Conservation (phyloP, 2,113 vertebrate species). For the Syngnathoides biaculeatus region DNA sequence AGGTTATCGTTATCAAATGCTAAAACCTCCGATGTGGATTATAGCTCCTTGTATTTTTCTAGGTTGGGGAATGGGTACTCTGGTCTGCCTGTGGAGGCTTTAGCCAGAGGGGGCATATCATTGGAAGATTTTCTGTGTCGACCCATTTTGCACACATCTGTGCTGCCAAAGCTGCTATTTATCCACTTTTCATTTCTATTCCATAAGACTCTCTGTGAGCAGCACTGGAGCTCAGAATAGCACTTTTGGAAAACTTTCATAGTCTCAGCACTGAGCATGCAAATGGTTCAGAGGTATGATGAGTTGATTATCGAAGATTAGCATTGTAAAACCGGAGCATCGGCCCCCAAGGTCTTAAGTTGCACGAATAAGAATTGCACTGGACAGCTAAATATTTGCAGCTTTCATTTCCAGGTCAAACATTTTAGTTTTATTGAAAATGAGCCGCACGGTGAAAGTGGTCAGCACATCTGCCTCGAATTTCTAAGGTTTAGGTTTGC, state of each 20-base stretch:
- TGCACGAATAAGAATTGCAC: constrained; percentile 15
- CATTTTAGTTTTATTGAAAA: too few relatives aligned
- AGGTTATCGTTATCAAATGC: constrained; percentile 54
- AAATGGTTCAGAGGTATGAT: constrained; percentile 45
- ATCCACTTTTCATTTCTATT: constrained; percentile 52
- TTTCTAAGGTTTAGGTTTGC: too few relatives aligned
- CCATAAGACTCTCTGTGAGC: constrained; percentile 33
- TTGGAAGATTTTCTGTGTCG: constrained; percentile 43
- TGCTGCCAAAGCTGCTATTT: constrained; percentile 51
- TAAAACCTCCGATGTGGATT: constrained; percentile 56
- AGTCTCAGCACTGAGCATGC: constrained; percentile 51
- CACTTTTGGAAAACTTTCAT: constrained; percentile 1
- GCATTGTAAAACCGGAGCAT: constrained; percentile 27
- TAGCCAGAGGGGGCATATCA: constrained; percentile 22
- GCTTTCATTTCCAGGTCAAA: not conserved
- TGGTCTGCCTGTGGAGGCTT: constrained; percentile 27
- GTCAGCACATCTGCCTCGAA: too few relatives aligned
- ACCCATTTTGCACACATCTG: constrained; percentile 45
- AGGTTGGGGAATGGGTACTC: constrained; percentile 9
- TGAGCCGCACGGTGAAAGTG: too few relatives aligned
- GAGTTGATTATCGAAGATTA: constrained; percentile 60
- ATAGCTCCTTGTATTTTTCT: constrained; percentile 39
- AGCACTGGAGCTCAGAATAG: constrained; percentile 35
- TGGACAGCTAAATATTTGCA: constrained; percentile 10
- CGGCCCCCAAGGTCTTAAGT: constrained; percentile 9